phyloP scores from a whole-genome alignment of 2,113 vertebrate species.

The Heptranchias perlo region DNA sequence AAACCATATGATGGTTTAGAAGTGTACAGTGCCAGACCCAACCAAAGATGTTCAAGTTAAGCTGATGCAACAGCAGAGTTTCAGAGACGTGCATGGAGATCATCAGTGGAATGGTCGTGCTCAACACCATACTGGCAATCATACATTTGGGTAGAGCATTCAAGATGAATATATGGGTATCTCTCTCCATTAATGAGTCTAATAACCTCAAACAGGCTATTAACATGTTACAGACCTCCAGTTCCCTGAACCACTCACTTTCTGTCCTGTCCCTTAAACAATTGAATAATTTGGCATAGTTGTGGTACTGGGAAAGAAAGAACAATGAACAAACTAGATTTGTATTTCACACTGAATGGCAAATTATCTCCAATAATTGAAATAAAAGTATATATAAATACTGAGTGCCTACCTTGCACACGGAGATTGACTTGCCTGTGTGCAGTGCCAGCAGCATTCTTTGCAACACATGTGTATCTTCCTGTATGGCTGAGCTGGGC shows the following conservation, averaged over 20 bases:
- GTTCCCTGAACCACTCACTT: not conserved
- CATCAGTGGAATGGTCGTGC: not conserved
- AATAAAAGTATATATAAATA: not conserved
- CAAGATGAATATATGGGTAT: not conserved
- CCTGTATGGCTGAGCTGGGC: slow-evolving; percentile 74
- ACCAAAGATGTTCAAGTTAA: not conserved
- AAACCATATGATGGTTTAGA: too few relatives aligned
- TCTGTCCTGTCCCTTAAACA: not conserved
- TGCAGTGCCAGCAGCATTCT: slow-evolving; percentile 77
- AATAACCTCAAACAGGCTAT: not conserved
- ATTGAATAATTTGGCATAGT: not conserved
- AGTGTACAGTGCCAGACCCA: not conserved
- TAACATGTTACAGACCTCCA: too few relatives aligned
- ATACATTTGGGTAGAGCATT: not conserved
- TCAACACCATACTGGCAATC: not conserved
- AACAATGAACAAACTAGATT: not conserved
- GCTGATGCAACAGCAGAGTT: not conserved
- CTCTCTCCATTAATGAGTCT: not conserved
- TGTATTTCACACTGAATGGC: not conserved
- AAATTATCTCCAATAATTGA: not conserved
- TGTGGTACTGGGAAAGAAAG: not conserved
- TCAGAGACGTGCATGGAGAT: not conserved
- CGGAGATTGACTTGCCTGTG: slow-evolving; percentile 71
- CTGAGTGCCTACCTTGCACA: slow-evolving; percentile 70
- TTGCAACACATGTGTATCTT: slow-evolving; percentile 72